Evolutionary conservation across 1,140 invertebrate species (phyloP).

Genomic region (Triops longicaudatus): DNA sequence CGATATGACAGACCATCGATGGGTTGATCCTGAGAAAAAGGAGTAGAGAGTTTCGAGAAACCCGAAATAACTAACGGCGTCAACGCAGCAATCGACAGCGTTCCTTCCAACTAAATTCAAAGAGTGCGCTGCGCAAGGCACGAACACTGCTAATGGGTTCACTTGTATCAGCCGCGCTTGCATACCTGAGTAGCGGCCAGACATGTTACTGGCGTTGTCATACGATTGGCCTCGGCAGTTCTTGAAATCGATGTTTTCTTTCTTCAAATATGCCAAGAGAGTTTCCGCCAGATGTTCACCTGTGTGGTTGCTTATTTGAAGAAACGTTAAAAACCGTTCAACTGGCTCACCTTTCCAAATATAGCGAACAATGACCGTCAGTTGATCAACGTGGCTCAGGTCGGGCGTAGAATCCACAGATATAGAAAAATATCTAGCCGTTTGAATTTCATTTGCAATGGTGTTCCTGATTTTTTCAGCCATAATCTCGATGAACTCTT

Average conservation of each 20-base stretch:
- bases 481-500: conserved; percentile 38
- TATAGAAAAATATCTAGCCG: conserved; percentile 39
- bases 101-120: too few species aligned
- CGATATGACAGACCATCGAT: too few species aligned
- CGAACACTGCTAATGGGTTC: conserved; percentile 4
- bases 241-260: conserved; percentile 27
- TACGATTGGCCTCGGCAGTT: conserved; percentile 33
- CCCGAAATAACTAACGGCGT: too few species aligned
- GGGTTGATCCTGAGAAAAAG: too few species aligned
- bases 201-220: conserved; percentile 33
- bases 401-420: conserved; percentile 40
- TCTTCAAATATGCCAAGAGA: conserved; percentile 25
- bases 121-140: too few species aligned
- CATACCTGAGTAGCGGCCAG: conserved; percentile 32
- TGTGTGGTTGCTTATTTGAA: conserved; percentile 17
- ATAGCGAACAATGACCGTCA: conserved; percentile 32
- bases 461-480: conserved; percentile 31
- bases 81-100: too few species aligned
- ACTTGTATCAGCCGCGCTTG: conserved; percentile 28
- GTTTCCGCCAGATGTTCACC: conserved; percentile 13
- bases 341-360: conserved; percentile 8
- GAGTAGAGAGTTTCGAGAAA: too few species aligned
- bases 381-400: conserved; percentile 38
- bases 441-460: conserved; percentile 36
- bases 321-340: conserved; percentile 21